phyloP scores from a whole-genome alignment of 92 coral and sea anemone species.

The Parazoanthus darwini region DNA sequence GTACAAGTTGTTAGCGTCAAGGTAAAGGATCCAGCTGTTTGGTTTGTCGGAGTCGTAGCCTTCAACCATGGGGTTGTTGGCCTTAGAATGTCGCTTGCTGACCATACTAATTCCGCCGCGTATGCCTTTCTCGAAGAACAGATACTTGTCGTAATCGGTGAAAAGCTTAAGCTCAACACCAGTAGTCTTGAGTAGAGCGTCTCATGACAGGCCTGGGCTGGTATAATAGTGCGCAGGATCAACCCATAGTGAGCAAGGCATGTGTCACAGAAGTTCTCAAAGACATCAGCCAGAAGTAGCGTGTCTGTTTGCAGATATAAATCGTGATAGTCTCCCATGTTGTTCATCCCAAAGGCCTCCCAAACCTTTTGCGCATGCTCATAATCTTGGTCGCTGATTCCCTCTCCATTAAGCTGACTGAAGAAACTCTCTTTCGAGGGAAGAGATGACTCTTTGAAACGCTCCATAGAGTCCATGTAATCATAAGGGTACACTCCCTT shows the following conservation, averaged over 20 bases:
- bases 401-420: neutral
- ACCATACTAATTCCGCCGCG: neutral
- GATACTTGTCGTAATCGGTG: neutral
- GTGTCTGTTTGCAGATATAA: neutral
- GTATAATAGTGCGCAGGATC: constrained; percentile 9
- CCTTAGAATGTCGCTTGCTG: neutral
- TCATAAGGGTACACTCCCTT: neutral
- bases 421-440: neutral
- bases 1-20: constrained; percentile 4
- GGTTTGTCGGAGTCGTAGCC: neutral
- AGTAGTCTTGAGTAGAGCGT: neutral
- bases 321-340: constrained; percentile 3
- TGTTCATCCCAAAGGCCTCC: neutral
- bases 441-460: neutral
- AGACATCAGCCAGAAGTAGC: neutral
- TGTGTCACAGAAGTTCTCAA: neutral
- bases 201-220: constrained; percentile 8
- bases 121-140: constrained; percentile 13
- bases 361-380: neutral
- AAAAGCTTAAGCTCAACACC: too few species aligned
- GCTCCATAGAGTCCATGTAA: neutral
- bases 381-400: neutral
- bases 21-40: neutral
- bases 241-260: neutral
- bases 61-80: constrained; percentile 7